Evolutionary conservation across 2,113 vertebrate genomes (phyloP).

Genomic region (Chitala chitala): DNA sequence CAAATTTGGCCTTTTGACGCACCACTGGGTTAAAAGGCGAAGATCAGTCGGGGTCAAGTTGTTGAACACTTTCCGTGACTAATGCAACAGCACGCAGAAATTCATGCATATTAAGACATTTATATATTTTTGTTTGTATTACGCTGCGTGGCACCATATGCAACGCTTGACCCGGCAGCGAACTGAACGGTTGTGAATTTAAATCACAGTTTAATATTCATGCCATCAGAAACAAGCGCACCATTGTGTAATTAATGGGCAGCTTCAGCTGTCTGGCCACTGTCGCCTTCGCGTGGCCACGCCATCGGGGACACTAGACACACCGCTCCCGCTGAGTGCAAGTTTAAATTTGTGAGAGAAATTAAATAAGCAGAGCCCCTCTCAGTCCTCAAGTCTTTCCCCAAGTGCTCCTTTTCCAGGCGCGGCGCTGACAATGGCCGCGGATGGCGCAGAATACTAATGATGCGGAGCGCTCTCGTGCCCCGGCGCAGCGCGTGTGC

Average conservation of each 20-base stretch:
- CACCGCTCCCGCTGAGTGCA: neutral
- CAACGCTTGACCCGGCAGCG: neutral
- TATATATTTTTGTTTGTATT: neutral
- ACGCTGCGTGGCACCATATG: neutral
- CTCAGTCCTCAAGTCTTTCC: neutral
- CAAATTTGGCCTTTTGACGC: neutral
- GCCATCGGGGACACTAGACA: neutral
- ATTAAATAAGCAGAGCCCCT: slow-evolving; percentile 15
- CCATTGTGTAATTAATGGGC: neutral
- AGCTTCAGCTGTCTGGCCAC: neutral
- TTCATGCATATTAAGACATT: neutral
- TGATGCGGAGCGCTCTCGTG: neutral
- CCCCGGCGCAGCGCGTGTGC: neutral
- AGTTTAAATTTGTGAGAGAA: neutral
- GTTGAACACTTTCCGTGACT: neutral
- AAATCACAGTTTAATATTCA: slow-evolving; percentile 7
- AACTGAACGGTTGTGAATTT: neutral
- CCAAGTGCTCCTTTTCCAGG: neutral
- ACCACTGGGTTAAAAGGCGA: neutral
- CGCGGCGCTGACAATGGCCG: slow-evolving; percentile 11
- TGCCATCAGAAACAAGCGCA: neutral
- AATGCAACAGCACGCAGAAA: neutral
- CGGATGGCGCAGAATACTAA: slow-evolving; percentile 21
- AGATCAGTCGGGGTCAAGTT: neutral
- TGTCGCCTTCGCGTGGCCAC: neutral